These are phyloP conservation scores for Scalopus aquaticus DNA, from an alignment of 2,113 vertebrate species.

Conservation along the genomic window DNA sequence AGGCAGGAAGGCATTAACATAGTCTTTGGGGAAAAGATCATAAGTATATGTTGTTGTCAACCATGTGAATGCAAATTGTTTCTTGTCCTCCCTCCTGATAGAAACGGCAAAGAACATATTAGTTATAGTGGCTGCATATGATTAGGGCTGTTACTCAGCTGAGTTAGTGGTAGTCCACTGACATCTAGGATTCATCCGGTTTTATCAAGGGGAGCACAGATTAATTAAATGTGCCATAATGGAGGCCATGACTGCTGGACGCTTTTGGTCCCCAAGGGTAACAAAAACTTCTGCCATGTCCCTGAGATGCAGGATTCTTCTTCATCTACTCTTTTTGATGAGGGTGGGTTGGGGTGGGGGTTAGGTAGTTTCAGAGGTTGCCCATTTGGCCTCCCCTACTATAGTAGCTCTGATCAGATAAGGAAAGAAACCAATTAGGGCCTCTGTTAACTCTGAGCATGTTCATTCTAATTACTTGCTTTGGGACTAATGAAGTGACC, in stretches of 20 bases:
- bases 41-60: not conserved
- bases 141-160: not conserved
- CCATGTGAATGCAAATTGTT: not conserved
- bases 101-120: not conserved
- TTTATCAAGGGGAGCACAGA: not conserved
- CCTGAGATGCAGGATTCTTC: not conserved
- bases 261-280: not conserved
- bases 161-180: not conserved
- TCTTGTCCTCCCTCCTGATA: not conserved
- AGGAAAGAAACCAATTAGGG: too few species aligned
- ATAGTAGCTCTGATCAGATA: too few species aligned
- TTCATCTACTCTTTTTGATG: not conserved
- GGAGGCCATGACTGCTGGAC: not conserved
- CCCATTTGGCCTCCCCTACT: too few species aligned
- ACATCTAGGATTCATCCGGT: not conserved
- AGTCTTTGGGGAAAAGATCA: not conserved
- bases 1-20: not conserved
- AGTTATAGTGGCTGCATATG: not conserved
- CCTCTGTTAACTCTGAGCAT: too few species aligned
- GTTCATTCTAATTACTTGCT: too few species aligned
- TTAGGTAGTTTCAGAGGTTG: not conserved
- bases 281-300: not conserved
- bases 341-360: not conserved
- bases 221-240: not conserved
- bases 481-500: too few species aligned